Evolutionary conservation across 2,113 vertebrate genomes (phyloP).

Genomic region (Merops nubicus): DNA sequence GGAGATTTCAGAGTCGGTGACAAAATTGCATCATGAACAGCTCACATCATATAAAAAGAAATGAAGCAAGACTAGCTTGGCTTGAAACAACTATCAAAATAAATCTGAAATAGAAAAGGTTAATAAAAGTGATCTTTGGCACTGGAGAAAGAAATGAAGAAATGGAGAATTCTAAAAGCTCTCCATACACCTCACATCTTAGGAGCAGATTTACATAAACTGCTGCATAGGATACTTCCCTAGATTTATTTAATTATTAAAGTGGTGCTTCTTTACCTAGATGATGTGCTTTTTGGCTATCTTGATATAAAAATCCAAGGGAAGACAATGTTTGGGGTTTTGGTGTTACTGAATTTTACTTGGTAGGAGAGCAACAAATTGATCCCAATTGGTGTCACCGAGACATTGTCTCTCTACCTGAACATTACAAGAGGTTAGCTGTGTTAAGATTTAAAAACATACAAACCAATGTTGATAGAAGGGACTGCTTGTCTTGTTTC

Average conservation of each 20-base stretch:
- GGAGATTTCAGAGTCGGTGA: background rate
- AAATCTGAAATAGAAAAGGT: background rate
- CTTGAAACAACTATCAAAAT: background rate
- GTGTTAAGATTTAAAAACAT: background rate
- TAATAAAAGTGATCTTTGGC: background rate
- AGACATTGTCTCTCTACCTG: background rate
- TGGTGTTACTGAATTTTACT: background rate
- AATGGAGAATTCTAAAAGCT: background rate
- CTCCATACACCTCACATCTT: background rate
- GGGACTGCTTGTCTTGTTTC: background rate
- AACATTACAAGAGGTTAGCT: background rate
- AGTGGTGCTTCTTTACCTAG: background rate
- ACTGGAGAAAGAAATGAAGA: background rate
- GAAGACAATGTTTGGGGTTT: background rate
- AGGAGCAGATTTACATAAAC: background rate
- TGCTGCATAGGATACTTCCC: background rate
- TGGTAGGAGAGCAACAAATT: background rate
- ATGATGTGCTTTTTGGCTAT: background rate
- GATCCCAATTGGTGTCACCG: background rate
- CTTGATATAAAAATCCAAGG: background rate
- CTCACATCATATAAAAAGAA: background rate
- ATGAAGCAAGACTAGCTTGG: background rate
- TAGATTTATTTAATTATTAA: background rate
- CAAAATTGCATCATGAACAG: conserved; percentile 6
- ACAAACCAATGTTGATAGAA: background rate